Percentiles rank a stretch among this genome's conserved stretches.
phyloP scores from a whole-genome alignment of 2,888 invertebrate species.

The Lampropteryx suffumata region DNA sequence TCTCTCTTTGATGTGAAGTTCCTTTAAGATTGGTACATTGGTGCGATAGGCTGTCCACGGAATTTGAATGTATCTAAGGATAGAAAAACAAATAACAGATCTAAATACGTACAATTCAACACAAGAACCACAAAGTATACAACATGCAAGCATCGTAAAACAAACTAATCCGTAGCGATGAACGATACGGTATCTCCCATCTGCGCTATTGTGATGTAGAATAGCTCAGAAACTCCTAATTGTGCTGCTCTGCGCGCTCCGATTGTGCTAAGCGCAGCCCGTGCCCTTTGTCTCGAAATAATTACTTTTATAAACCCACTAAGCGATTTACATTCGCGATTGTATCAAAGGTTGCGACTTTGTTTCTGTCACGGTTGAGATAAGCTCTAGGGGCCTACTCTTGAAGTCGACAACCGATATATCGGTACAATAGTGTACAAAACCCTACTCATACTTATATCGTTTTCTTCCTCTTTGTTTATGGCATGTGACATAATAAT shows the following conservation, averaged over 20 bases:
- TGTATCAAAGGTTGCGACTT: slow-evolving; percentile 63
- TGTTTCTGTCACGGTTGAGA: slow-evolving; percentile 55
- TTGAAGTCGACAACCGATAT: no score
- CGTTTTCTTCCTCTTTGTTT: no score
- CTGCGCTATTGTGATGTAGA: slow-evolving; percentile 67
- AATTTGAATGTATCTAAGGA: no score
- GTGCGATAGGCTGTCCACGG: no score
- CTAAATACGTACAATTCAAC: slow-evolving; percentile 9
- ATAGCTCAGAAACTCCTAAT: slow-evolving; percentile 50
- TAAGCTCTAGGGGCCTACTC: no score
- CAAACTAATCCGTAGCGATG: slow-evolving; percentile 64
- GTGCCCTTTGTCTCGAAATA: slow-evolving; percentile 66
- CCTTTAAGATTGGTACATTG: no score
- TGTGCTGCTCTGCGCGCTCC: slow-evolving; percentile 36
- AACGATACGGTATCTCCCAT: slow-evolving; percentile 59
- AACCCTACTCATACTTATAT: no score
- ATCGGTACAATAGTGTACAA: no score
- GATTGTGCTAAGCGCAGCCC: slow-evolving; percentile 44
- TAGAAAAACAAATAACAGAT: background rate
- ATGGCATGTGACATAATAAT: no score
- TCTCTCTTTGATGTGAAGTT: no score
- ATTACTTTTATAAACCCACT: slow-evolving; percentile 70
- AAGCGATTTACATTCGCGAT: slow-evolving; percentile 66
- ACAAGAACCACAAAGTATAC: slow-evolving; percentile 15
- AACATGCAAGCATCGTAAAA: slow-evolving; percentile 44